A percentile compares a stretch with the other conserved stretches of the same genome.
Evolutionary conservation across 35 echinoderm and acorn worm genomes (phyloP).

Genomic region (Acanthaster planci): DNA sequence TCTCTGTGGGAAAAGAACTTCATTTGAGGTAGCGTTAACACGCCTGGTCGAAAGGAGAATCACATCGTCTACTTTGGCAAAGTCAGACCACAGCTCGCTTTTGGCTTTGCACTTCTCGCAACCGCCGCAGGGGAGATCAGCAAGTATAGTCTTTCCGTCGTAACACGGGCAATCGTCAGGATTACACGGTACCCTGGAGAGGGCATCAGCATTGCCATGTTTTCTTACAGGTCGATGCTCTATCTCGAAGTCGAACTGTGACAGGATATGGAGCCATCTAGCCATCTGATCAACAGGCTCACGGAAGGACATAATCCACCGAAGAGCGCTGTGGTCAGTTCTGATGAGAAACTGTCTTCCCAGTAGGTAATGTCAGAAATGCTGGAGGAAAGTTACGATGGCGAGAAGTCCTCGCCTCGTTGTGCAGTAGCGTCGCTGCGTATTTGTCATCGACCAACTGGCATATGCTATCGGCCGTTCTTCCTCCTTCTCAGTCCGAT

Average conservation of each 20-base stretch:
- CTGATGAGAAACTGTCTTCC: constrained; percentile 58
- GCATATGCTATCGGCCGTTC: constrained; percentile 61
- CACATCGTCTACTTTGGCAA: constrained; percentile 25
- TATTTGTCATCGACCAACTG: constrained; percentile 50
- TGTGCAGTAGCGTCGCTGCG: constrained; percentile 60
- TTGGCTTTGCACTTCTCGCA: constrained; percentile 27
- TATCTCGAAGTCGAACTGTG: constrained; percentile 36
- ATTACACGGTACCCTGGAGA: constrained; percentile 37
- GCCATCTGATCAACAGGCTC: constrained; percentile 51
- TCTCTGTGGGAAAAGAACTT: not conserved
- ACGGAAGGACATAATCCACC: constrained; percentile 67
- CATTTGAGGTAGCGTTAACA: not conserved
- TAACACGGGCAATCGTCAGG: constrained; percentile 49
- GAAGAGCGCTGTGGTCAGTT: constrained; percentile 60
- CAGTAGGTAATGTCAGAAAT: constrained; percentile 66
- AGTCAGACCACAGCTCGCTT: constrained; percentile 26
- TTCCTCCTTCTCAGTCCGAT: constrained; percentile 31
- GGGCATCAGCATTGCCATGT: constrained; percentile 54
- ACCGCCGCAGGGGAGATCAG: constrained; percentile 24
- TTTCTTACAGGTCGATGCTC: constrained; percentile 25
- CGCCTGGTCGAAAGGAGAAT: not conserved
- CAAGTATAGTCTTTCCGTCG: constrained; percentile 9
- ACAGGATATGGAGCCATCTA: constrained; percentile 51
- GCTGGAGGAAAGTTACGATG: constrained; percentile 28
- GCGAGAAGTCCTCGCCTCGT: constrained; percentile 60